These are phyloP conservation scores for Cottus gobio DNA, from an alignment of 2,113 vertebrate species.

Conservation along the genomic window DNA sequence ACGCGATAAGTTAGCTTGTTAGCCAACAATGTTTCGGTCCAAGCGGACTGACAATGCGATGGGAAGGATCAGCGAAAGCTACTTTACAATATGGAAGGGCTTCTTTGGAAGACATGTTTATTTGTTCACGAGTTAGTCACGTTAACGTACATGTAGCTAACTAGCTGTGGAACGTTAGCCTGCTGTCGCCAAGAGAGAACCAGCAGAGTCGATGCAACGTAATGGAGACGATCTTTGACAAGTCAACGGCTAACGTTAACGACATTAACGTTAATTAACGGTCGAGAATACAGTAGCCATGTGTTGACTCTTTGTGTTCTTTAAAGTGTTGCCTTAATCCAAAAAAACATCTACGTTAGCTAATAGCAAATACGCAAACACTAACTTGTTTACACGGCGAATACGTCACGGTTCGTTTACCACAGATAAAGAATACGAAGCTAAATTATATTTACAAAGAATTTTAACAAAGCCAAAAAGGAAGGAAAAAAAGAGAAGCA, in stretches of 20 bases:
- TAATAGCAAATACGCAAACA: background rate
- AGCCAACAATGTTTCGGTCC: slow-evolving; percentile 10
- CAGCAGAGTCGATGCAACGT: slow-evolving; percentile 45
- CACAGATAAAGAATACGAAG: background rate
- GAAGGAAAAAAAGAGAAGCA: background rate
- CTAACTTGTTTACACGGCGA: background rate
- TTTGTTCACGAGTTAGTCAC: slow-evolving; percentile 12
- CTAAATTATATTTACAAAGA: background rate
- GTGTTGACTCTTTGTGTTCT: background rate
- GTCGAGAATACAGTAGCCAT: background rate
- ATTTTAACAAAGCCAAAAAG: background rate
- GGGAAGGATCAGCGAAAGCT: background rate
- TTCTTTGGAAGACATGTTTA: background rate
- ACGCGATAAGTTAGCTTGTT: slow-evolving; percentile 31
- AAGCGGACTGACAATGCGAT: slow-evolving; percentile 60
- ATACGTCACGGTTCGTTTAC: slow-evolving; percentile 6
- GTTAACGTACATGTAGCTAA: slow-evolving; percentile 12
- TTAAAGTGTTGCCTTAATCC: background rate
- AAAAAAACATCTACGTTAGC: background rate
- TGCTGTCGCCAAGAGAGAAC: slow-evolving; percentile 43
- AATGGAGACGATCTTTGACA: slow-evolving; percentile 33
- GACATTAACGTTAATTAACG: background rate
- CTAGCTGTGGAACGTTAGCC: slow-evolving; percentile 20
- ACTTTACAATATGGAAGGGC: background rate
- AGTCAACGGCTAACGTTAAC: background rate